Conservation (phyloP, 2,797 vertebrate genomes). For the Danio tinwini region DNA sequence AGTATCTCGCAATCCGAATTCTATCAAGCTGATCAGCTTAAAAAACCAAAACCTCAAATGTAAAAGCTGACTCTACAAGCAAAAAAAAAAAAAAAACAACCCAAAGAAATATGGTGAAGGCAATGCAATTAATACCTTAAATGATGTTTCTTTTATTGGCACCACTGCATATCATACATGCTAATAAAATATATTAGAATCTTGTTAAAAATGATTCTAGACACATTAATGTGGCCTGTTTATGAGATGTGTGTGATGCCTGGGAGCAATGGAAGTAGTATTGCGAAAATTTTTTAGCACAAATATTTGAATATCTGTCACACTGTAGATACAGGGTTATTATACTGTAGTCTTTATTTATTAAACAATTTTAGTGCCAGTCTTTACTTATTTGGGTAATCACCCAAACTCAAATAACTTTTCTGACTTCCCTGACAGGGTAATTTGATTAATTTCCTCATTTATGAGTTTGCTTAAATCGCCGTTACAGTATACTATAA, state of each 20-base stretch:
- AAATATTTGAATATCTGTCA: not conserved
- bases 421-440: no score
- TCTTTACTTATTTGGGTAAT: not conserved
- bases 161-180: not conserved
- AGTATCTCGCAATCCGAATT: conserved; percentile 21
- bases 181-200: not conserved
- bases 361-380: not conserved
- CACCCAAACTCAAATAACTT: not conserved
- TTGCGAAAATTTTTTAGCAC: not conserved
- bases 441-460: no score
- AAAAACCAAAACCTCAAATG: conserved; percentile 14
- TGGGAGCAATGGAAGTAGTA: not conserved
- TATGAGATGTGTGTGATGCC: not conserved
- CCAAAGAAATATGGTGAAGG: not conserved
- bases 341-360: not conserved
- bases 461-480: no score
- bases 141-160: not conserved
- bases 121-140: not conserved
- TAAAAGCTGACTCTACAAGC: conserved; percentile 6
- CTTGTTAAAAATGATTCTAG: not conserved
- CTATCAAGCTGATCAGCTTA: conserved; percentile 28
- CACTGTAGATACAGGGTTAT: not conserved
- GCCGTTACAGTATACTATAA: no score
- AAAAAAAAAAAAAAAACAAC: no score
- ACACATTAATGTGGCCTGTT: not conserved